Conservation (phyloP, 1,140 invertebrate species). For the Drosophila ohnishii region DNA sequence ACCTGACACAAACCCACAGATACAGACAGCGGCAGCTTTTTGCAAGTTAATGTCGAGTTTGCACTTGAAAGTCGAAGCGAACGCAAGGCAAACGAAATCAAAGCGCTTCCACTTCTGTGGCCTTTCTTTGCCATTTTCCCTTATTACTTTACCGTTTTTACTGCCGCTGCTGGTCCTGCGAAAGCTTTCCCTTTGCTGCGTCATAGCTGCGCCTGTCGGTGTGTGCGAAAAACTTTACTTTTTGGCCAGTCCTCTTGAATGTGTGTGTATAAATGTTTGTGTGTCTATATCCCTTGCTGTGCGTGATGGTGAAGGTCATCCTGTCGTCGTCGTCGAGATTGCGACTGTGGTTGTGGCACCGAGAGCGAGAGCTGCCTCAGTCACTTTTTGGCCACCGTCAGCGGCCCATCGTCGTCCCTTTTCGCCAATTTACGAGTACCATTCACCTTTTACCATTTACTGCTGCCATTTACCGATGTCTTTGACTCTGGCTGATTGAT, state of each 20-base stretch:
- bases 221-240: constrained; percentile 74
- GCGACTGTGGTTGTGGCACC: constrained; percentile 15
- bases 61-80: constrained; percentile 70
- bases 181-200: constrained; percentile 68
- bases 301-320: constrained; percentile 81
- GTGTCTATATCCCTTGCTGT: constrained; percentile 49
- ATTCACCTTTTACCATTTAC: constrained; percentile 27
- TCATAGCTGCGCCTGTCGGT: constrained; percentile 42
- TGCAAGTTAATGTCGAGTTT: constrained; percentile 71
- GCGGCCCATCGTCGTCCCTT: constrained; percentile 33
- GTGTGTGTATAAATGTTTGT: neutral
- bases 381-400: constrained; percentile 38
- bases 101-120: constrained; percentile 27
- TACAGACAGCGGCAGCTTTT: constrained; percentile 36
- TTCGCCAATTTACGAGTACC: constrained; percentile 30
- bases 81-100: constrained; percentile 55
- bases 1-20: constrained; percentile 7
- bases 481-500: constrained; percentile 61
- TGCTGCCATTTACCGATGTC: constrained; percentile 18
- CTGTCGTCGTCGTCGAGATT: constrained; percentile 55
- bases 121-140: constrained; percentile 7
- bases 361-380: constrained; percentile 34
- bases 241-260: constrained; percentile 49
- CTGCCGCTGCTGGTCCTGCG: constrained; percentile 14
- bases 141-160: neutral